A percentile compares a stretch with the other conserved stretches of the same genome.
These are phyloP conservation scores for Sarcophaga variegata DNA, from an alignment of 2,888 invertebrate genomes.

Conservation along the genomic window DNA sequence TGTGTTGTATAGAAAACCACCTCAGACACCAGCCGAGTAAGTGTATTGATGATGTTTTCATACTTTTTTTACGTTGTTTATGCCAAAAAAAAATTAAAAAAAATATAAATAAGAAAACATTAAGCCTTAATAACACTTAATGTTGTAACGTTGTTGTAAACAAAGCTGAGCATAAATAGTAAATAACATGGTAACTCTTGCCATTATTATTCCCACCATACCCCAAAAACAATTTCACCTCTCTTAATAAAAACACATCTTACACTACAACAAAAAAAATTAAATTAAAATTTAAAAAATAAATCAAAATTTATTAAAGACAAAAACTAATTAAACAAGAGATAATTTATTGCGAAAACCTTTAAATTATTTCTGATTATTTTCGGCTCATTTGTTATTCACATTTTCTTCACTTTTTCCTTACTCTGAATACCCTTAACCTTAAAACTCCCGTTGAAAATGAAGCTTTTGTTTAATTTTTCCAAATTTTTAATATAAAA, in stretches of 20 bases:
- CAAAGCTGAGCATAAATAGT: conserved; percentile 55
- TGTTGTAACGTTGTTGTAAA: conserved; percentile 59
- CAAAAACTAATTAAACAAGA: not conserved
- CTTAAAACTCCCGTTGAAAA: not conserved
- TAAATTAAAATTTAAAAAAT: not conserved
- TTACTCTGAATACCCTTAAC: not conserved
- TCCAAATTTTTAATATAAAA: conserved; percentile 6
- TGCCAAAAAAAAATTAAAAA: conserved; percentile 63
- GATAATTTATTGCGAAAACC: not conserved
- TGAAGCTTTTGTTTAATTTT: conserved; percentile 41
- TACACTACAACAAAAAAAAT: not conserved
- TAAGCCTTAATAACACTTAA: conserved; percentile 13
- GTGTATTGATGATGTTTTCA: conserved; percentile 72
- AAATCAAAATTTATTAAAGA: not conserved
- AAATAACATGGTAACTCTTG: conserved; percentile 64
- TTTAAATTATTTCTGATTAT: not conserved
- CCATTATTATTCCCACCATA: conserved; percentile 37
- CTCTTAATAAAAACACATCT: conserved; percentile 13
- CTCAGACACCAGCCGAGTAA: conserved; percentile 82
- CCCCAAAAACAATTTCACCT: not conserved
- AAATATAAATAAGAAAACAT: conserved; percentile 20
- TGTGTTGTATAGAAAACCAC: conserved; percentile 79
- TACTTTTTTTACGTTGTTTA: conserved; percentile 68
- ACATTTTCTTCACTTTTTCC: not conserved
- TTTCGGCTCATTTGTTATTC: not conserved